These are phyloP conservation scores for Tragelaphus oryx DNA, from an alignment of 2,797 vertebrate species.

Conservation along the genomic window DNA sequence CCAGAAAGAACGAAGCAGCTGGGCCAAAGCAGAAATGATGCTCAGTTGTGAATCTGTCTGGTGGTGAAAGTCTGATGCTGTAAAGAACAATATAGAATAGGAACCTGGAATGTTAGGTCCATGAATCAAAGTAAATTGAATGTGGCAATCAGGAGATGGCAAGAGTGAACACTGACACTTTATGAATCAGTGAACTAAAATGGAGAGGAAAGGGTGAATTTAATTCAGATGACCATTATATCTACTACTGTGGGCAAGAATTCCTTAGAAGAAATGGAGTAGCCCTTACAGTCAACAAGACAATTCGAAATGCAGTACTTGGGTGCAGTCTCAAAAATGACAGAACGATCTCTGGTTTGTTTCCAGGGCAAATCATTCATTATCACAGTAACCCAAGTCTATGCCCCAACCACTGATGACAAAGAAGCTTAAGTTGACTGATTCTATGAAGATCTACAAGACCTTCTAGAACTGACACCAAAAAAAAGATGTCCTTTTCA, in stretches of 20 bases:
- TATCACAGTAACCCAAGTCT: neutral
- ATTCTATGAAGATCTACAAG: neutral
- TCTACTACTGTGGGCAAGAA: neutral
- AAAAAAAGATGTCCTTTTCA: neutral
- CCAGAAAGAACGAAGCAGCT: neutral
- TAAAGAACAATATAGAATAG: neutral
- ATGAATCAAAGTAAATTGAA: neutral
- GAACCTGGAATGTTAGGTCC: neutral
- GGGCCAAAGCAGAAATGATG: neutral
- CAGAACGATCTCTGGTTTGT: neutral
- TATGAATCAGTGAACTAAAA: neutral
- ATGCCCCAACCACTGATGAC: neutral
- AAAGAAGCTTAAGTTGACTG: neutral
- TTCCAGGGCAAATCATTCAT: neutral
- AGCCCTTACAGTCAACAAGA: neutral
- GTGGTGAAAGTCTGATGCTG: neutral
- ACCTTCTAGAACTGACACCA: neutral
- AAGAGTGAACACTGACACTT: neutral
- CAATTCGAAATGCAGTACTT: neutral
- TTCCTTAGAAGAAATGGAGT: neutral
- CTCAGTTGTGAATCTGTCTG: neutral
- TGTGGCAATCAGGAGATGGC: neutral
- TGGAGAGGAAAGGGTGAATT: neutral
- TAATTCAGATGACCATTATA: neutral
- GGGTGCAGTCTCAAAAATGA: neutral